A percentile compares a stretch with the other conserved stretches of the same genome.
Conservation (phyloP, 1,140 invertebrate species). For the Tigriopus japonicus region DNA sequence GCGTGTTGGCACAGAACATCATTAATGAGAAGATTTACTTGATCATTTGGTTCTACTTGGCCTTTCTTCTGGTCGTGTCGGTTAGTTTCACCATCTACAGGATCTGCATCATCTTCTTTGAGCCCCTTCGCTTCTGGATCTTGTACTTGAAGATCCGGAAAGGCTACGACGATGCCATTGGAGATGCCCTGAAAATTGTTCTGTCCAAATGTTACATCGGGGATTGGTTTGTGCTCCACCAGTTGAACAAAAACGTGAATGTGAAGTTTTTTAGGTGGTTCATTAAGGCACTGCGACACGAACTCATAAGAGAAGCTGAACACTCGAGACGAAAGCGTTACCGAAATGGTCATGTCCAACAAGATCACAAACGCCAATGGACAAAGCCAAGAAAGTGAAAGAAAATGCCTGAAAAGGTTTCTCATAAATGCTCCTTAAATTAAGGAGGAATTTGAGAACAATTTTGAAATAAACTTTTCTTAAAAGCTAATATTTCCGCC, state of each 20-base stretch:
- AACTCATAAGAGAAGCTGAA: not conserved
- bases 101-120: slow-evolving; percentile 1
- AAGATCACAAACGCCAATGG: too few species aligned
- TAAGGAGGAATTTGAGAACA: too few species aligned
- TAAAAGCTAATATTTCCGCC: too few species aligned
- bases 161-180: not conserved
- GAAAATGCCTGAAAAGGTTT: too few species aligned
- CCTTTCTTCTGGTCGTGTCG: slow-evolving; percentile 19
- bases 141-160: slow-evolving; percentile 1
- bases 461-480: too few species aligned
- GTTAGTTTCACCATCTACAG: slow-evolving; percentile 6
- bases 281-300: slow-evolving; percentile 6
- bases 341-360: too few species aligned
- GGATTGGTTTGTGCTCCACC: slow-evolving; percentile 14
- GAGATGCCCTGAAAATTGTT: not conserved
- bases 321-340: too few species aligned
- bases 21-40: slow-evolving; percentile 23
- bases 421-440: too few species aligned
- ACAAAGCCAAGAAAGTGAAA: too few species aligned
- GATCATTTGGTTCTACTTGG: slow-evolving; percentile 21
- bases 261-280: slow-evolving; percentile 6
- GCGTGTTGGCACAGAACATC: slow-evolving; percentile 20
- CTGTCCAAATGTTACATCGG: slow-evolving; percentile 7
- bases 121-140: not conserved
- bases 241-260: slow-evolving; percentile 13